Percentiles rank a stretch among this genome's conserved stretches.
Evolutionary conservation across 2,113 vertebrate species (phyloP).

Genomic region (Upupa epops): DNA sequence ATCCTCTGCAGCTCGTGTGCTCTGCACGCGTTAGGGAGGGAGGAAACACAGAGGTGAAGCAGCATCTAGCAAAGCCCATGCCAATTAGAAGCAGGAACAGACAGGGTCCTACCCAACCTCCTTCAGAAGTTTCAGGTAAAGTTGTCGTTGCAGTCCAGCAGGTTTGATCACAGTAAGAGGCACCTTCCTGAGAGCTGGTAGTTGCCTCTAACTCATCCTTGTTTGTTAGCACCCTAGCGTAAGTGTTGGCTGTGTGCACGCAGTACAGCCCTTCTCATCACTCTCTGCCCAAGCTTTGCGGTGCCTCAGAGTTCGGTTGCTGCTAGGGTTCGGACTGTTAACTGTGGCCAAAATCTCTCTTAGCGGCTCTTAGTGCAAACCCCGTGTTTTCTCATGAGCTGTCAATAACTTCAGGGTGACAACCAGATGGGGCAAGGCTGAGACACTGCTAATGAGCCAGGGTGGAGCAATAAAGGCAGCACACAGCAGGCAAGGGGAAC

Average conservation of each 20-base stretch:
- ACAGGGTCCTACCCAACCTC: not conserved
- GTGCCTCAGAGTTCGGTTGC: not conserved
- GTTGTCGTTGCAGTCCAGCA: not conserved
- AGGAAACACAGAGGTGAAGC: accelerated
- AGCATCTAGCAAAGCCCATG: not conserved
- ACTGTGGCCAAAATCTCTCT: not conserved
- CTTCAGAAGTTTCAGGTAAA: not conserved
- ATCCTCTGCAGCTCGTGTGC: not conserved
- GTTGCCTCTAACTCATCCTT: not conserved
- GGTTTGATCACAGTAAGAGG: not conserved
- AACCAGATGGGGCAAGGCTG: conserved; percentile 20
- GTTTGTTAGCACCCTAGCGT: not conserved
- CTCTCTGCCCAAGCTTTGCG: not conserved
- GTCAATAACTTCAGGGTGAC: not conserved
- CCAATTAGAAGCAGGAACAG: not conserved
- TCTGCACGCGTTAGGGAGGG: conserved; percentile 15
- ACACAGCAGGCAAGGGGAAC: not conserved
- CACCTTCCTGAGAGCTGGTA: not conserved
- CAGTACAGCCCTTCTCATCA: accelerated
- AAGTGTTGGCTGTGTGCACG: not conserved
- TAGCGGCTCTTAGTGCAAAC: not conserved
- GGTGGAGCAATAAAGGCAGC: conserved; percentile 40
- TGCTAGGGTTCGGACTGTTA: not conserved
- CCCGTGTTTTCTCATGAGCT: not conserved
- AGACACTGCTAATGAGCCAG: conserved; percentile 26